Evolutionary conservation across 2,888 invertebrate species (phyloP).

Genomic region (Choreutis nemorana): DNA sequence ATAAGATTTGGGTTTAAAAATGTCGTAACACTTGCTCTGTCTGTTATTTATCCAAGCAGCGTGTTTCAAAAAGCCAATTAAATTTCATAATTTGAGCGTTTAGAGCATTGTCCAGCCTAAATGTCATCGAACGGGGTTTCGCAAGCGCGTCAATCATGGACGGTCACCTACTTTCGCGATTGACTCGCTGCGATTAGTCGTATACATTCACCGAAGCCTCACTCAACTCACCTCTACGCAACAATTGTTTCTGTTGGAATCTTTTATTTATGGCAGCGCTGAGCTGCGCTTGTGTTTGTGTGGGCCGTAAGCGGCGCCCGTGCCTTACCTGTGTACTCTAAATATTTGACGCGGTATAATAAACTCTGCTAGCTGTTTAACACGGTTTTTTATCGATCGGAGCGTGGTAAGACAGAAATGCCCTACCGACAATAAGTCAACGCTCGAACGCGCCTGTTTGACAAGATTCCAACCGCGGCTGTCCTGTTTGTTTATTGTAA

Average conservation of each 20-base stretch:
- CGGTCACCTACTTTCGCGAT: slow-evolving; percentile 68
- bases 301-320: slow-evolving; percentile 46
- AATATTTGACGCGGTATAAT: background rate
- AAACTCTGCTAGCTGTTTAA: slow-evolving; percentile 1
- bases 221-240: slow-evolving; percentile 63
- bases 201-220: slow-evolving; percentile 61
- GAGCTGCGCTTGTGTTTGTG: slow-evolving; percentile 41
- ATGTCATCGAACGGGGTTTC: slow-evolving; percentile 64
- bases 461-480: slow-evolving; percentile 68
- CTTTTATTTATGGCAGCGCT: slow-evolving; percentile 63
- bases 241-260: slow-evolving; percentile 67
- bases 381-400: slow-evolving; percentile 24
- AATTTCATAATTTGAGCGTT: slow-evolving; percentile 55
- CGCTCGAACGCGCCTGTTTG: slow-evolving; percentile 66
- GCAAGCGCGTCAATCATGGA: slow-evolving; percentile 61
- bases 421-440: slow-evolving; percentile 66
- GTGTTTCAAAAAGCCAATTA: slow-evolving; percentile 9
- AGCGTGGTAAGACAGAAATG: slow-evolving; percentile 39
- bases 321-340: slow-evolving; percentile 52
- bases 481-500: slow-evolving; percentile 67
- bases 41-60: no score
- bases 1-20: no score
- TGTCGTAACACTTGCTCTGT: no score
- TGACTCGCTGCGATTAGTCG: slow-evolving; percentile 57
- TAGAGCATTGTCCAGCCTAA: slow-evolving; percentile 45